Base-by-base conservation (phyloP, 1,140 invertebrate genomes). In the Drosophila ironensis region DNA sequence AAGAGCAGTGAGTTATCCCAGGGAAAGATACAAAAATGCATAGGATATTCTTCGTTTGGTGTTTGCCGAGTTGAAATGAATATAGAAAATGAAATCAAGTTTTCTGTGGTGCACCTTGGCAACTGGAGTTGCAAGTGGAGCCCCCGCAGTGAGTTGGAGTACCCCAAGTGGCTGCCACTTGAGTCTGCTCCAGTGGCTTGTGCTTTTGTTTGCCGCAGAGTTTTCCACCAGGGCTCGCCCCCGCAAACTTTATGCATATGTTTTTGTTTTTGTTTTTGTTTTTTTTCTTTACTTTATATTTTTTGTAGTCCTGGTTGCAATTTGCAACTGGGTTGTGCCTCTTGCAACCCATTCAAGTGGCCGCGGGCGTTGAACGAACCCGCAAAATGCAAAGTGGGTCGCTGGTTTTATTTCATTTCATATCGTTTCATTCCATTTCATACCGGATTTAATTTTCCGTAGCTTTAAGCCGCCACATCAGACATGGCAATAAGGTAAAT, bases 311-410 rank as follows among this genome's bases (percentile, higher is more conserved):
- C 50, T 40, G 37, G 28, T 33, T 33, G 59, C 12, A 37, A 37
- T 37, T 38, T 42, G 24, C 61, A 51, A 47, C 20, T 27, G 40
- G 50, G 69, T 57, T 78, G 30, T n/a, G n/a, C n/a, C 30, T 12
- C 68, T 80, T 74, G 57, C 59, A 25, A 68, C 64, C 63, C 71
- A 72, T 67, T 80, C 45, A 77, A 68, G 71, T 75, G 76, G 50
- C 37, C 33, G 66, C 47, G 11, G 35, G 35, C 40, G 37, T 53
- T 71, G 59, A 57, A 64, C 61, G 57, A 66, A 57, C 72, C 48
- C 47, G 38, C 30, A 33, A 37, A 73, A 73, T 81, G 70, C 33
- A 80, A 80, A 70, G 64, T 84, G 80, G 80, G 78, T 82, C 78
- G 78, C 47, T 42, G 38, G 5, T 17, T 17, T 19, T 11, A n/a